Evolutionary conservation across 2,888 invertebrate genomes (phyloP).

Genomic region (Phrixothrix hirtus): DNA sequence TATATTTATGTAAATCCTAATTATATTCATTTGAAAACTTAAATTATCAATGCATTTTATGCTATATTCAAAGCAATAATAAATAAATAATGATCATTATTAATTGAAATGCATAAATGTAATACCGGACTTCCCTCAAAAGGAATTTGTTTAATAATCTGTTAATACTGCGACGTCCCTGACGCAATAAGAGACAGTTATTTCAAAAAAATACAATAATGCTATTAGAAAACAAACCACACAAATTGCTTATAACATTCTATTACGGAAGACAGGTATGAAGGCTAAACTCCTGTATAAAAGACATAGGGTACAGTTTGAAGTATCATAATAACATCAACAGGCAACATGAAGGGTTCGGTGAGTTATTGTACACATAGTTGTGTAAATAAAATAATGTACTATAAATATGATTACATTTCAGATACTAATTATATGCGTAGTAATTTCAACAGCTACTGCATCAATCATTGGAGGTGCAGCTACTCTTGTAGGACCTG

Average conservation of each 20-base stretch:
- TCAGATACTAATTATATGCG: conserved; percentile 6
- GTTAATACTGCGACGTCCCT: conserved; percentile 11
- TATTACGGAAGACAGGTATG: conserved; percentile 23
- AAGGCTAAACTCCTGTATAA: conserved; percentile 27
- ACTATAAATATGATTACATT: too few relatives aligned
- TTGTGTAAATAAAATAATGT: too few relatives aligned
- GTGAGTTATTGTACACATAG: too few relatives aligned
- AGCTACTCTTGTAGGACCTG: conserved; percentile 35
- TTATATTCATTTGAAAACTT: too few relatives aligned
- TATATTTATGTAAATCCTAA: too few relatives aligned
- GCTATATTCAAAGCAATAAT: too few relatives aligned
- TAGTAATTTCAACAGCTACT: conserved; percentile 13
- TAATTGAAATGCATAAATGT: too few relatives aligned
- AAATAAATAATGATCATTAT: too few relatives aligned
- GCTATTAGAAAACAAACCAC: conserved; percentile 8
- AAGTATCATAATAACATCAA: conserved; percentile 12
- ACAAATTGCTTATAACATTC: conserved; percentile 8
- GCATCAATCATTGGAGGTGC: conserved; percentile 20
- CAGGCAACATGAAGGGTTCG: conserved; percentile 27
- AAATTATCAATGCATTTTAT: too few relatives aligned
- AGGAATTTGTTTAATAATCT: conserved; percentile 7
- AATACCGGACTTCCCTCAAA: conserved; percentile 1
- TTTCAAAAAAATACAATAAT: conserved; percentile 12
- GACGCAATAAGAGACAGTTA: conserved; percentile 15
- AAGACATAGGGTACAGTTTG: conserved; percentile 20